Conservation (phyloP, 1,140 invertebrate species). For the Bombus confusus region DNA sequence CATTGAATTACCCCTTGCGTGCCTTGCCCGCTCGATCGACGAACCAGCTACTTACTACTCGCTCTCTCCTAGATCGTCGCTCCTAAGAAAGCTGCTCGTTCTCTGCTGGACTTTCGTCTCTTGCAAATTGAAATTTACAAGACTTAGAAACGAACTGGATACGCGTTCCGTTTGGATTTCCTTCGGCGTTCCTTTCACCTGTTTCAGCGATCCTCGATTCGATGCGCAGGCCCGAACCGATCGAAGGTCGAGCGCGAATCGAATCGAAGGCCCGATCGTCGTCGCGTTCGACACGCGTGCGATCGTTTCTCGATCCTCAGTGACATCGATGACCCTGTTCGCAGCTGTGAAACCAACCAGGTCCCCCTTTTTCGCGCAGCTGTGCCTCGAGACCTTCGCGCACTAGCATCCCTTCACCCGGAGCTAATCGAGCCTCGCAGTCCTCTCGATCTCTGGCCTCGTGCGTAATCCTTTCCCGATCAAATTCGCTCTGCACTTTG, state of each 20-base stretch:
- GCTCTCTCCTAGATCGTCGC: background rate
- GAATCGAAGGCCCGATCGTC: constrained; percentile 48
- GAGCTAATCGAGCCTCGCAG: constrained; percentile 60
- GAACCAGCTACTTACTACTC: background rate
- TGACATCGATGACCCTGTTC: constrained; percentile 68
- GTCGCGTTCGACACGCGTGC: constrained; percentile 9
- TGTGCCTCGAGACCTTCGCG: constrained; percentile 65
- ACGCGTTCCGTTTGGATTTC: background rate
- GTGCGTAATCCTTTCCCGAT: constrained; percentile 79
- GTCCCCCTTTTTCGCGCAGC: constrained; percentile 72
- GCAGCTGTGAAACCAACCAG: constrained; percentile 70
- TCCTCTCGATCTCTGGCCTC: constrained; percentile 42
- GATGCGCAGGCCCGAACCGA: background rate
- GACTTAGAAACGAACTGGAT: background rate
- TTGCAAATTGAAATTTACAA: background rate
- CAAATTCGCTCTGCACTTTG: constrained; percentile 66
- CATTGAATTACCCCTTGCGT: constrained; percentile 30
- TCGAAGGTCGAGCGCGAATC: constrained; percentile 19
- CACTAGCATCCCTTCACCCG: constrained; percentile 61
- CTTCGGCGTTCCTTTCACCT: constrained; percentile 10
- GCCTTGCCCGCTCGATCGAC: background rate
- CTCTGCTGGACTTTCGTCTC: background rate
- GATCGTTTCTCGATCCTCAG: constrained; percentile 33
- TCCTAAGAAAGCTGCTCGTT: background rate
- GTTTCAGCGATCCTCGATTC: constrained; percentile 26